Conservation (phyloP, 2,888 invertebrate genomes). For the Leptarthrus brevirostris region DNA sequence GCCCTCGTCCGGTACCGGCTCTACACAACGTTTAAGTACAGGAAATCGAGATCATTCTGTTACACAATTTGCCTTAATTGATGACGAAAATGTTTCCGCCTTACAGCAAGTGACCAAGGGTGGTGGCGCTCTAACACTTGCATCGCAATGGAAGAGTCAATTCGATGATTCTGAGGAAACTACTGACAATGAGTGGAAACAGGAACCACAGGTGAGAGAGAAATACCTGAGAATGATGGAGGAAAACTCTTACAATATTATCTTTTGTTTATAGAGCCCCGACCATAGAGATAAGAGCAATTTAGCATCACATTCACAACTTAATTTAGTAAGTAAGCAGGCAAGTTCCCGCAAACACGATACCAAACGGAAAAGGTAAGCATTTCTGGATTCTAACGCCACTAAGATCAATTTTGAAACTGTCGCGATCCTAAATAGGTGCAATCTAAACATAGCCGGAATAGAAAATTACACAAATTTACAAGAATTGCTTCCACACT, state of each 20-base stretch:
- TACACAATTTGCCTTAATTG: constrained; percentile 91
- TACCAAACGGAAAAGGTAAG: constrained; percentile 57
- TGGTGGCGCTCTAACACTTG: constrained; percentile 88
- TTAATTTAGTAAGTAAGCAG: constrained; percentile 61
- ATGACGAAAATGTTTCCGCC: constrained; percentile 91
- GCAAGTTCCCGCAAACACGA: constrained; percentile 55
- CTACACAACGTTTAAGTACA: constrained; percentile 61
- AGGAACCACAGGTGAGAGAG: constrained; percentile 71
- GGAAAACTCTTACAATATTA: too few species aligned
- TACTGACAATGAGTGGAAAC: constrained; percentile 94
- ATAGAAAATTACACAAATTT: constrained; percentile 82
- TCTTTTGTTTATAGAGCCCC: too few species aligned
- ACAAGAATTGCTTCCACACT: constrained; percentile 75
- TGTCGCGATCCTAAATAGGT: constrained; percentile 65
- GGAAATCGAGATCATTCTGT: constrained; percentile 82
- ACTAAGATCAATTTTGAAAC: constrained; percentile 28
- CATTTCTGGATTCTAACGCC: not conserved
- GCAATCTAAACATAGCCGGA: constrained; percentile 79
- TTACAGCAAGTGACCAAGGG: constrained; percentile 90
- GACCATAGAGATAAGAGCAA: constrained; percentile 65
- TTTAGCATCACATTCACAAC: constrained; percentile 63
- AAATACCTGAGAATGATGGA: not conserved
- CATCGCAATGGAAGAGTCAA: constrained; percentile 95
- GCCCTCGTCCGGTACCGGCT: constrained; percentile 59
- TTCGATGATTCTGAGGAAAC: constrained; percentile 96